Conservation (phyloP, 2,113 vertebrate genomes). For the Strix uralensis region DNA sequence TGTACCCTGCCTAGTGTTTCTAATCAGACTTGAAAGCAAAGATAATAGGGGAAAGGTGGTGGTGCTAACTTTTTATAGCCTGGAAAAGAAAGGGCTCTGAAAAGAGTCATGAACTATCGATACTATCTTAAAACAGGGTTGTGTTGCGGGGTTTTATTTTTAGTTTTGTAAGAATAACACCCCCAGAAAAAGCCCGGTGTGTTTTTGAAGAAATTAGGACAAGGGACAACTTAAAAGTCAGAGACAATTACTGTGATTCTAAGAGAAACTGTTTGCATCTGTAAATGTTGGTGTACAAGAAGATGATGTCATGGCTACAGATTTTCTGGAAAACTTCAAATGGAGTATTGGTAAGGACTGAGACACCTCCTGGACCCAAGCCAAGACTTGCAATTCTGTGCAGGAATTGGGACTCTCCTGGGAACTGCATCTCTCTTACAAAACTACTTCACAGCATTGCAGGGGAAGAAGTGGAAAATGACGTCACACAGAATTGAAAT, state of each 20-base stretch:
- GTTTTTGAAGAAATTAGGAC: background rate
- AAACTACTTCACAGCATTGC: background rate
- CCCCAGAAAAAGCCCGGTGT: background rate
- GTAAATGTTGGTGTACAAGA: background rate
- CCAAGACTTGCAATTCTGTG: background rate
- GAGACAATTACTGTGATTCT: background rate
- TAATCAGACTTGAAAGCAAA: background rate
- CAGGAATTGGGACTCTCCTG: background rate
- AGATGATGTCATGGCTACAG: background rate
- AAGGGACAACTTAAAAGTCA: background rate
- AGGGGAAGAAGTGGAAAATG: background rate
- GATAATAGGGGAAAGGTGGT: background rate
- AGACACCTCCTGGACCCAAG: background rate
- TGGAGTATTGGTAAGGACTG: background rate
- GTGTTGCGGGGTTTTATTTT: background rate
- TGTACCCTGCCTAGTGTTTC: background rate
- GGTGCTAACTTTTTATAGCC: background rate
- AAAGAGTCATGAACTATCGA: background rate
- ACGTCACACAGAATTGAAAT: background rate
- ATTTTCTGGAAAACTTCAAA: background rate
- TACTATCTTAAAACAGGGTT: background rate
- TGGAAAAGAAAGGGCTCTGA: background rate
- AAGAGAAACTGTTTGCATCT: background rate
- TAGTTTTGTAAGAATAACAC: background rate
- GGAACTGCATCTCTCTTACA: background rate